These are phyloP conservation scores for Ursus arctos DNA, from an alignment of 2,113 vertebrate genomes.

Conservation along the genomic window DNA sequence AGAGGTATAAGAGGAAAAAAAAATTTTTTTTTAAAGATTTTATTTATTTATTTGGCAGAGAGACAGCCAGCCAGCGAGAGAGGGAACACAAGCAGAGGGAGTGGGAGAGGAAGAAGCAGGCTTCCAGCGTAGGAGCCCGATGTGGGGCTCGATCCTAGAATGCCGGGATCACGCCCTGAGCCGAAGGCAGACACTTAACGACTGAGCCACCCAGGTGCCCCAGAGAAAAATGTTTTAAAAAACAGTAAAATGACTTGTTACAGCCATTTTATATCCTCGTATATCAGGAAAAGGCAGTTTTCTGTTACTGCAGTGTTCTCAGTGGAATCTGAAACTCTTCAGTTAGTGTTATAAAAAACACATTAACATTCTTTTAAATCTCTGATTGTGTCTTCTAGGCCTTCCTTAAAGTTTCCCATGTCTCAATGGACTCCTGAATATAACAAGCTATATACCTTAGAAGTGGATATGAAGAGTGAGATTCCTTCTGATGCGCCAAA, in stretches of 20 bases:
- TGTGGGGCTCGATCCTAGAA: too few relatives aligned
- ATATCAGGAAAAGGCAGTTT: neutral
- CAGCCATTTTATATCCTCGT: neutral
- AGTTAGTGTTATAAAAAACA: neutral
- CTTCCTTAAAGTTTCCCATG: conserved; percentile 88
- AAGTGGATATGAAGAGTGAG: conserved; percentile 99
- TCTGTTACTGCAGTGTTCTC: neutral
- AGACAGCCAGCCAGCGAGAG: too few relatives aligned
- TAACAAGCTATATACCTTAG: conserved; percentile 86
- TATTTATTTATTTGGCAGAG: too few relatives aligned
- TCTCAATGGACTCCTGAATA: conserved; percentile 91
- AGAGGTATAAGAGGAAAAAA: neutral
- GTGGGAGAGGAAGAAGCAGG: too few relatives aligned
- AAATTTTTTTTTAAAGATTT: too few relatives aligned
- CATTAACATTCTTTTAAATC: conserved; percentile 37
- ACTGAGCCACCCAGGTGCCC: too few relatives aligned
- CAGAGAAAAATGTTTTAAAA: neutral
- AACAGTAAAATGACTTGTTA: neutral
- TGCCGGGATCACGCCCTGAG: too few relatives aligned
- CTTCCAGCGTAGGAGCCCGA: too few relatives aligned
- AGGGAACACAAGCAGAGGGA: too few relatives aligned
- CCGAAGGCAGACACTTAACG: too few relatives aligned
- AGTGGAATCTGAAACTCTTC: neutral
- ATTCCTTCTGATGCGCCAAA: conserved; percentile 94
- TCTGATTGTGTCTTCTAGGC: conserved; percentile 83